These are phyloP conservation scores for Orthosia incerta DNA, from an alignment of 2,888 invertebrate species.

Conservation along the genomic window DNA sequence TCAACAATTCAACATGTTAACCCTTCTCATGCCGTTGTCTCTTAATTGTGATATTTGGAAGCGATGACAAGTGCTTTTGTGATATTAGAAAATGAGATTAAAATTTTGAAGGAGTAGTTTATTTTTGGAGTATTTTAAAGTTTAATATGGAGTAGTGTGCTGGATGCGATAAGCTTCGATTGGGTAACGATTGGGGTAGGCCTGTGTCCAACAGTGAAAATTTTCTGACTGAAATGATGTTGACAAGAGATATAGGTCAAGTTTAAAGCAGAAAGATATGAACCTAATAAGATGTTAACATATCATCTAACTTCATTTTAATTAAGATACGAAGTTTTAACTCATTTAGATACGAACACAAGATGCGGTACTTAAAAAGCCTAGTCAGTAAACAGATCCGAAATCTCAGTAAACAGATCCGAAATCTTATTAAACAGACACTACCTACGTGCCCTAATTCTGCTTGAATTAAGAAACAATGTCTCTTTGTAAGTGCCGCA, in stretches of 20 bases:
- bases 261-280: too few relatives aligned
- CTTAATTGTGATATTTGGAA: slow-evolving; percentile 8
- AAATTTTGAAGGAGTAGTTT: neutral
- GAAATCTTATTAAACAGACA: slow-evolving; percentile 16
- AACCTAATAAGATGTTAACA: too few relatives aligned
- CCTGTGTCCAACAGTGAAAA: too few relatives aligned
- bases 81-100: neutral
- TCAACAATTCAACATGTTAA: slow-evolving; percentile 24
- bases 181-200: too few relatives aligned
- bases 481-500: slow-evolving; percentile 33
- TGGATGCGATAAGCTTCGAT: too few relatives aligned
- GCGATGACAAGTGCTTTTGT: neutral
- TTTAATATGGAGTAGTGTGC: too few relatives aligned
- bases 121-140: too few relatives aligned
- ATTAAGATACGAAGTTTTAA: neutral
- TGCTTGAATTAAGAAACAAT: slow-evolving; percentile 52
- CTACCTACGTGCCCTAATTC: slow-evolving; percentile 8
- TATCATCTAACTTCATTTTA: neutral
- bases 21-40: slow-evolving; percentile 24
- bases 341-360: neutral
- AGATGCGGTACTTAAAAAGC: neutral
- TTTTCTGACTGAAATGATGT: too few relatives aligned
- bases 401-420: too few relatives aligned
- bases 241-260: too few relatives aligned
- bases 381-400: neutral